Evolutionary conservation across 1,140 invertebrate species (phyloP).

Genomic region (Probaryconus sp.): DNA sequence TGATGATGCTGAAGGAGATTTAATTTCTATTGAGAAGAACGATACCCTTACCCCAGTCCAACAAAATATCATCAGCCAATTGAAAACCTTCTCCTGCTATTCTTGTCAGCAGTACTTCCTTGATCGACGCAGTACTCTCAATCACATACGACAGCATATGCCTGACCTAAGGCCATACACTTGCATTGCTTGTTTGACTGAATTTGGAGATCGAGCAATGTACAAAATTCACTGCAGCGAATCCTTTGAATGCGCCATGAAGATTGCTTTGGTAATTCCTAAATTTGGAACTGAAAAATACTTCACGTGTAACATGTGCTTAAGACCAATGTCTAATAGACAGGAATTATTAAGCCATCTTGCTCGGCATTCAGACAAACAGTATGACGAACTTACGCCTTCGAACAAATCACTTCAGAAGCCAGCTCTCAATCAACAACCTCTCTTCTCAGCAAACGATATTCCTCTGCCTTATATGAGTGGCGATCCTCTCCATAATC

Average conservation of each 20-base stretch:
- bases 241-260: conserved; percentile 76
- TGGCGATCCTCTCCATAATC: conserved; percentile 73
- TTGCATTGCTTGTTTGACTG: conserved; percentile 74
- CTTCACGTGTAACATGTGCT: conserved; percentile 77
- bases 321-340: conserved; percentile 67
- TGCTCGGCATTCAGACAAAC: conserved; percentile 68
- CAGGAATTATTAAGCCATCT: conserved; percentile 71
- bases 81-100: conserved; percentile 76
- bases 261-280: conserved; percentile 73
- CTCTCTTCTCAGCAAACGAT: neutral
- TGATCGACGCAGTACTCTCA: conserved; percentile 71
- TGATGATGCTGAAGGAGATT: conserved; percentile 67
- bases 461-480: conserved; percentile 66
- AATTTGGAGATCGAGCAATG: conserved; percentile 71
- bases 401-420: conserved; percentile 52
- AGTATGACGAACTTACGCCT: conserved; percentile 63
- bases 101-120: conserved; percentile 68
- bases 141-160: conserved; percentile 75
- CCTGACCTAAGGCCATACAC: conserved; percentile 72
- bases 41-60: conserved; percentile 71
- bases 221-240: conserved; percentile 73
- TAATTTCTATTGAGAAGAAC: conserved; percentile 66
- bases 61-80: conserved; percentile 73
- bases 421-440: conserved; percentile 59
- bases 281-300: conserved; percentile 72